Conservation (phyloP, 2,797 vertebrate species). For the Amblyraja radiata region DNA sequence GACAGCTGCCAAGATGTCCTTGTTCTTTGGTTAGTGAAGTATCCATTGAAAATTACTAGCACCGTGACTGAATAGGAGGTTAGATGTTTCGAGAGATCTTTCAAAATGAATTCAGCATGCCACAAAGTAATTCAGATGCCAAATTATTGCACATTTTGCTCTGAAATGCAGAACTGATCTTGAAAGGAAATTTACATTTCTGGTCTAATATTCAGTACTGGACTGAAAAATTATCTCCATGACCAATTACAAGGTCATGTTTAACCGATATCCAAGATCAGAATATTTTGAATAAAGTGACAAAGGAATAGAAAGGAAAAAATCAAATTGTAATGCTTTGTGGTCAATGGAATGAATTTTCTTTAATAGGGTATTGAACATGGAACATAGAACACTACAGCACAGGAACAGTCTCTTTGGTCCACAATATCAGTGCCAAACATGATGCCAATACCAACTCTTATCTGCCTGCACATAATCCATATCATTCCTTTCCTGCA, state of each 20-base stretch:
- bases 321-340: not conserved
- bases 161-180: conserved; percentile 29
- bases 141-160: not conserved
- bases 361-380: too few relatives aligned
- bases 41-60: not conserved
- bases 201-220: conserved; percentile 6
- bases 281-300: not conserved
- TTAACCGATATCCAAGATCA: not conserved
- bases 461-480: too few relatives aligned
- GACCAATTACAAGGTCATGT: not conserved
- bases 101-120: not conserved
- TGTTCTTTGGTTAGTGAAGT: not conserved
- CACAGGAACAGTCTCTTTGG: too few relatives aligned
- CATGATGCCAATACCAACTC: too few relatives aligned
- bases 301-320: not conserved
- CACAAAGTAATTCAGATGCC: not conserved
- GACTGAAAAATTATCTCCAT: conserved; percentile 18
- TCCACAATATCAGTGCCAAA: too few relatives aligned
- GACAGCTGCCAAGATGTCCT: not conserved
- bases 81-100: conserved; percentile 4
- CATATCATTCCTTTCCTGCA: too few relatives aligned
- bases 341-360: not conserved
- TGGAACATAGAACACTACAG: too few relatives aligned
- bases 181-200: conserved; percentile 21
- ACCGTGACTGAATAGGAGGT: not conserved